Evolutionary conservation across 1,140 invertebrate genomes (phyloP).

Genomic region (Eupristina koningsbergeri): DNA sequence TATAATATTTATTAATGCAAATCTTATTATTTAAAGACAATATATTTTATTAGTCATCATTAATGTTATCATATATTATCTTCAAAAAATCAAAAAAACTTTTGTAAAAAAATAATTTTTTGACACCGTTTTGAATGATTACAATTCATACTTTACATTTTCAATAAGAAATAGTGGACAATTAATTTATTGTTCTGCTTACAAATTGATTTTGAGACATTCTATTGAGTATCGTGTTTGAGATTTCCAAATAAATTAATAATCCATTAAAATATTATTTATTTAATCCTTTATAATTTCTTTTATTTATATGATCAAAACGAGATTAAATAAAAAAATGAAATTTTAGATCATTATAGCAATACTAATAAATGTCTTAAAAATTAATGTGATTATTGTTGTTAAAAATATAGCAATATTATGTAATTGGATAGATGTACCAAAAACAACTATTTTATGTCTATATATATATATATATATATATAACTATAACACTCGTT

Average conservation of each 20-base stretch:
- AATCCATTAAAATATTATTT: conserved; percentile 34
- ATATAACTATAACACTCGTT: conserved; percentile 43
- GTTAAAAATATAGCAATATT: conserved; percentile 44
- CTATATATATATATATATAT: conserved; percentile 46
- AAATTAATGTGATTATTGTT: conserved; percentile 40
- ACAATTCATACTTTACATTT: conserved; percentile 38
- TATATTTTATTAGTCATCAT: conserved; percentile 47
- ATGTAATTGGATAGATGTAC: conserved; percentile 49
- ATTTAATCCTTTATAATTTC: conserved; percentile 37
- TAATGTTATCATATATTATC: conserved; percentile 18
- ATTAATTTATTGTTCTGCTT: conserved; percentile 42
- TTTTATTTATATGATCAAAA: conserved; percentile 24
- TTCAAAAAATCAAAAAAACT: neutral
- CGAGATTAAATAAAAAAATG: neutral
- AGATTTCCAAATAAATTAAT: conserved; percentile 36
- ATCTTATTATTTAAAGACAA: conserved; percentile 41
- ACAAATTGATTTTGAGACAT: conserved; percentile 43
- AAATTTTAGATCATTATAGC: conserved; percentile 31
- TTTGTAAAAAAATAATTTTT: conserved; percentile 51
- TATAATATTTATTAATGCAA: conserved; percentile 35
- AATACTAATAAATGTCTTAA: conserved; percentile 36
- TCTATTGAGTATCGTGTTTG: conserved; percentile 20
- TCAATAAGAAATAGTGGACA: conserved; percentile 22
- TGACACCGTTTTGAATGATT: conserved; percentile 33
- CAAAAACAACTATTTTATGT: conserved; percentile 48